A percentile compares a stretch with the other conserved stretches of the same genome.
These are phyloP conservation scores for Vanessa tameamea DNA, from an alignment of 1,140 invertebrate species.

Conservation along the genomic window DNA sequence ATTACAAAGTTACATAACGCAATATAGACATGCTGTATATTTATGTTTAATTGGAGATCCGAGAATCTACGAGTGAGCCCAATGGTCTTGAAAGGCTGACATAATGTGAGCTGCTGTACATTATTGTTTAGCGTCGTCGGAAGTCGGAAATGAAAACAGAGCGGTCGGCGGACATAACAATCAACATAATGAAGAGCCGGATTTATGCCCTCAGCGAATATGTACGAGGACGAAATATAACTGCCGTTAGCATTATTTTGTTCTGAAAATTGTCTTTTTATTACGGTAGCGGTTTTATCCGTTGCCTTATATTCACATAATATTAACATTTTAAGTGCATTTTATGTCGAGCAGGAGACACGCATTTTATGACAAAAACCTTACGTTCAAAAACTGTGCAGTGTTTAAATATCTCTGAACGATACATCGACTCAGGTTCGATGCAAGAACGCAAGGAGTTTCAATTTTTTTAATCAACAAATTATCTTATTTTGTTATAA, in stretches of 20 bases:
- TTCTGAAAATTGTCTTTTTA: conserved; percentile 18
- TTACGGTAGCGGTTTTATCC: conserved; percentile 14
- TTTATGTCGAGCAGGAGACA: background rate
- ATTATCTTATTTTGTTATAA: no score
- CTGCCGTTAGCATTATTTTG: conserved; percentile 16
- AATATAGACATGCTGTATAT: no score
- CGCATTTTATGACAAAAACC: background rate
- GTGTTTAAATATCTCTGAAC: no score
- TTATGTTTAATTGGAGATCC: no score
- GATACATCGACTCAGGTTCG: no score
- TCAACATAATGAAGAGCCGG: conserved; percentile 25
- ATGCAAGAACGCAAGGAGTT: no score
- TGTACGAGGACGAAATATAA: conserved; percentile 8
- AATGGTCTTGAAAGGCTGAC: background rate
- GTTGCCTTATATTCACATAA: conserved; percentile 1
- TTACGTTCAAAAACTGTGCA: background rate
- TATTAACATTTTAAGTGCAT: conserved; percentile 1
- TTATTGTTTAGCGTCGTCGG: background rate
- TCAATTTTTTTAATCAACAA: no score
- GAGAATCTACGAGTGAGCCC: background rate
- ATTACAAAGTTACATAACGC: no score
- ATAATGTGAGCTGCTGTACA: background rate
- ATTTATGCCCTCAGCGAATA: conserved; percentile 4
- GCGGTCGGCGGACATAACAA: conserved; percentile 8
- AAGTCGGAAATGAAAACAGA: conserved; percentile 23